Percentiles rank a stretch among this genome's conserved stretches.
These are phyloP conservation scores for Microplitis mediator DNA, from an alignment of 1,140 invertebrate genomes.

Conservation along the genomic window DNA sequence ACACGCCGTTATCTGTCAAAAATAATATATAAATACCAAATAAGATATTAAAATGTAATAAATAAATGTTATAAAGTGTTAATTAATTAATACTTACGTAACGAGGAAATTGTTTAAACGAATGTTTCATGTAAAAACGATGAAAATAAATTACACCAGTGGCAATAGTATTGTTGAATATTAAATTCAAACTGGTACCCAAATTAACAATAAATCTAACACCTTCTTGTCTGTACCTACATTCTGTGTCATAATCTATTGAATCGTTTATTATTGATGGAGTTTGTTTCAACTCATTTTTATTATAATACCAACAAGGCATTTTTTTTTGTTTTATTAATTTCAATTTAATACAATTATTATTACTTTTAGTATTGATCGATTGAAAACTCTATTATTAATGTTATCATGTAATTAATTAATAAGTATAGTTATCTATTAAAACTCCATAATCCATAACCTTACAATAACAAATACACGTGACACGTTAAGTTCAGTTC, in stretches of 20 bases:
- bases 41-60: too few relatives aligned
- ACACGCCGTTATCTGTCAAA: constrained; percentile 85
- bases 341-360: too few relatives aligned
- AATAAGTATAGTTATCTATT: too few relatives aligned
- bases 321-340: too few relatives aligned
- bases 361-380: too few relatives aligned
- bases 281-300: constrained; percentile 86
- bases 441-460: too few relatives aligned
- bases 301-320: constrained; percentile 88
- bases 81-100: constrained; percentile 72
- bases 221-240: constrained; percentile 78
- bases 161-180: constrained; percentile 91
- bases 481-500: too few relatives aligned
- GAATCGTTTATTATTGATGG: constrained; percentile 83
- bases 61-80: too few relatives aligned
- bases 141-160: constrained; percentile 98
- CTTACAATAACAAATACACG: too few relatives aligned
- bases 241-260: constrained; percentile 84
- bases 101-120: constrained; percentile 92
- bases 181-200: constrained; percentile 91
- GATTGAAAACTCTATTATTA: too few relatives aligned
- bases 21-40: background rate
- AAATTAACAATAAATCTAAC: constrained; percentile 91
- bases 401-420: too few relatives aligned
- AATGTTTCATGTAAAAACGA: constrained; percentile 98